A percentile compares a stretch with the other conserved stretches of the same genome.
Evolutionary conservation across 1,140 invertebrate genomes (phyloP).

Genomic region (Drosophila oshimai): DNA sequence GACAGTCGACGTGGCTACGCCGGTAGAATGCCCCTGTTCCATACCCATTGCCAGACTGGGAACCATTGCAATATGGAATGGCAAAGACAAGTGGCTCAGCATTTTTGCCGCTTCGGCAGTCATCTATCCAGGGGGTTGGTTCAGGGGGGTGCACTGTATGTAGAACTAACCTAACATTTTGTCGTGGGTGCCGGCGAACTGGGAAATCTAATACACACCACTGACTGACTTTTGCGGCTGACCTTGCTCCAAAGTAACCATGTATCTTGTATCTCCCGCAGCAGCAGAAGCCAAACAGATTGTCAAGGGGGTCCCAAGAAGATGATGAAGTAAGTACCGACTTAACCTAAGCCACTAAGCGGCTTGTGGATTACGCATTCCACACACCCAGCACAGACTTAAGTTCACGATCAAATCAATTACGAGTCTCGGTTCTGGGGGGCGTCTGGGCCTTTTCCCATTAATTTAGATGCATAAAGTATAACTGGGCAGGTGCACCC

Average conservation of each 20-base stretch:
- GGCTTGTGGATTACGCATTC: slow-evolving; percentile 11
- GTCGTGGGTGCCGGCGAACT: too few species aligned
- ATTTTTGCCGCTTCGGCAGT: slow-evolving; percentile 70
- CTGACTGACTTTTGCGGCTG: slow-evolving; percentile 56
- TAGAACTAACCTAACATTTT: background rate
- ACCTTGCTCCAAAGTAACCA: slow-evolving; percentile 61
- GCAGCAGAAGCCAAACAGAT: slow-evolving; percentile 43
- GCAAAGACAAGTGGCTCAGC: slow-evolving; percentile 53
- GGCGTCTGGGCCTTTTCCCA: slow-evolving; percentile 4
- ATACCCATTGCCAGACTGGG: slow-evolving; percentile 7
- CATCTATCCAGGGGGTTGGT: background rate
- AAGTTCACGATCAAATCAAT: slow-evolving; percentile 77
- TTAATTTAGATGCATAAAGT: slow-evolving; percentile 5
- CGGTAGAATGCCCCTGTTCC: background rate
- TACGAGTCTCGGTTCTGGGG: slow-evolving; percentile 1
- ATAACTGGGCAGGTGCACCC: slow-evolving; percentile 47
- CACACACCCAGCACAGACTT: slow-evolving; percentile 35
- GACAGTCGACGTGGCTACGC: slow-evolving; percentile 46
- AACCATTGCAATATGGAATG: slow-evolving; percentile 8
- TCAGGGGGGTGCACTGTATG: background rate
- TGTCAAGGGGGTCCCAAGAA: slow-evolving; percentile 12
- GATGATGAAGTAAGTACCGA: slow-evolving; percentile 58
- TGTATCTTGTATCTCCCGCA: slow-evolving; percentile 17
- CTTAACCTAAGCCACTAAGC: slow-evolving; percentile 27
- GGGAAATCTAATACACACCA: slow-evolving; percentile 59